These are phyloP conservation scores for Craseonycteris thonglongyai DNA, from an alignment of 2,113 vertebrate species.

Conservation along the genomic window DNA sequence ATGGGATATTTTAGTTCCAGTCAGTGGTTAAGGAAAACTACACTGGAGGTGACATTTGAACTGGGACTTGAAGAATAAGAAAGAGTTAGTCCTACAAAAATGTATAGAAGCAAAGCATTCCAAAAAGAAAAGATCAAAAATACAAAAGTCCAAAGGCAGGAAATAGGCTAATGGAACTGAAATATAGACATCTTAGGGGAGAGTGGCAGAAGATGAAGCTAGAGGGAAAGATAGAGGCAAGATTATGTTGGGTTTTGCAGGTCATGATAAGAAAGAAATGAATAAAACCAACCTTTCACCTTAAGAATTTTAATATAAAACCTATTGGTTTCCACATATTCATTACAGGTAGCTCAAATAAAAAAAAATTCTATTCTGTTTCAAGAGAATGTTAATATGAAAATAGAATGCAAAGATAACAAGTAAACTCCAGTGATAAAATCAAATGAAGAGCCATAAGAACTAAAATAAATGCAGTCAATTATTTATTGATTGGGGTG, in stretches of 20 bases:
- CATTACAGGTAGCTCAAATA: neutral
- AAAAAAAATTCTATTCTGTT: neutral
- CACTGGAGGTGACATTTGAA: neutral
- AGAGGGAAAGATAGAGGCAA: neutral
- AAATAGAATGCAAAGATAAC: conserved; percentile 22
- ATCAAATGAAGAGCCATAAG: conserved; percentile 34
- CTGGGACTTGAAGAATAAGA: neutral
- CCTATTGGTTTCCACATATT: neutral
- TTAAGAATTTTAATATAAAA: conserved; percentile 26
- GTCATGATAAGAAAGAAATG: neutral
- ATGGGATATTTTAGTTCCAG: neutral
- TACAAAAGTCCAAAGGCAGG: neutral
- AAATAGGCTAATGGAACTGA: neutral
- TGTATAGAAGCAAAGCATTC: neutral
- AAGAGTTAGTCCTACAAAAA: neutral
- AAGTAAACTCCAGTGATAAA: conserved; percentile 23
- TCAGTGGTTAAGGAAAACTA: neutral
- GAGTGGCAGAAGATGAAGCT: neutral
- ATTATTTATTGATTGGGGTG: conserved; percentile 9
- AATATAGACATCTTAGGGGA: neutral
- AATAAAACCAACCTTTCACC: neutral
- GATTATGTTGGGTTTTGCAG: neutral
- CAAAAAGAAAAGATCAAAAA: neutral
- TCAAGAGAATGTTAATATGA: conserved; percentile 47
- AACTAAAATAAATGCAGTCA: conserved; percentile 50